Base-by-base conservation (phyloP, 2,888 invertebrate genomes). In the Lasioglossum lativentre region DNA sequence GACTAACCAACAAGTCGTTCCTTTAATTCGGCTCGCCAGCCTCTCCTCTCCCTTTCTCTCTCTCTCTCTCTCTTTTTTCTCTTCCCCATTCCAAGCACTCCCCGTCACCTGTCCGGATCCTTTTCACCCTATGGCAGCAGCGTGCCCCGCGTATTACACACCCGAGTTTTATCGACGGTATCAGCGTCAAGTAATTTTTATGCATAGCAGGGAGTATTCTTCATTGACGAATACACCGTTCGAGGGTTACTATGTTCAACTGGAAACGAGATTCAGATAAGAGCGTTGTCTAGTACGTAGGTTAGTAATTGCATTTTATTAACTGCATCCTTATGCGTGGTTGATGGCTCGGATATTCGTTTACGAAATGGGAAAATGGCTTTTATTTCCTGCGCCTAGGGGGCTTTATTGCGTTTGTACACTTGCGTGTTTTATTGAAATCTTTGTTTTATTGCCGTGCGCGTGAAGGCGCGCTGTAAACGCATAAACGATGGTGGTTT, bases 1-100 rank as follows among this genome's bases (percentile, higher is more conserved):
- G 90, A 92, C 92, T 90, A 93, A 92, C 93, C 93, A 92, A 94
- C 94, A 94, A 94, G 89, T 91, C 90, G 87, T 87, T 91, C 93
- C 91, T 85, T 91, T 90, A 90, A 91, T 91, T 87, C 88, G 88
- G 80, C 85, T 90, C 90, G 87, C 75, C 72, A 34, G 71, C 78
- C 40, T 34, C 45, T 73, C 82, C 63, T 30, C 63, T 78, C 76
- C 30, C 6, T 34, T 73, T 82, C 63, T 30, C 63, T 78, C 76
- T 40, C 6, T 34, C 66, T 68, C 4, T 23, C 12, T 40, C 23
- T 38, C 23, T 10, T 38, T 5, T 68, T 23, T 40, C 23, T 27
- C 59, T 75, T 34, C 47, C n/a, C 16, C 30, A 16, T 40, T 2
- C 63, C 63, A 16, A 27, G 30, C 75, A 23, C n/a, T 70, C 76